A percentile compares a stretch with the other conserved stretches of the same genome.
Evolutionary conservation across 2,888 invertebrate species (phyloP).

Genomic region (Drosophila diplacantha): DNA sequence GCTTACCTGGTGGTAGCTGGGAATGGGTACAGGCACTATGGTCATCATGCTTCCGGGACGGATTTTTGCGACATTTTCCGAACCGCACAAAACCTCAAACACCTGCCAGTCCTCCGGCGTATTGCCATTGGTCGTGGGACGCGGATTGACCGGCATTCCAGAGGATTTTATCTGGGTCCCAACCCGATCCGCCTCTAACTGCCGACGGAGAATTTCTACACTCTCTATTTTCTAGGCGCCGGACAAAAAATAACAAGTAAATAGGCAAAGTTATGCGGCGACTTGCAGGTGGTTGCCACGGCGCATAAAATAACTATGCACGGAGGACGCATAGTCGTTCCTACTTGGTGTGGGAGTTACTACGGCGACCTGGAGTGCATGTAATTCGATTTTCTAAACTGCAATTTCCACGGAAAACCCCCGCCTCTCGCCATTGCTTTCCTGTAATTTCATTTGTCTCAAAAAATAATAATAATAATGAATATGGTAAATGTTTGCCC

Average conservation of each 20-base stretch:
- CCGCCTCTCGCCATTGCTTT: conserved; percentile 31
- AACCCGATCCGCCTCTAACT: conserved; percentile 26
- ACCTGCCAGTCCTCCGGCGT: conserved; percentile 86
- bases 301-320: conserved; percentile 62
- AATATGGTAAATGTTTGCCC: conserved; percentile 54
- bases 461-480: conserved; percentile 30
- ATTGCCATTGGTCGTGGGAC: conserved; percentile 75
- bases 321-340: conserved; percentile 2
- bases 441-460: conserved; percentile 51
- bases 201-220: conserved; percentile 35
- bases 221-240: conserved; percentile 51
- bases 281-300: conserved; percentile 58
- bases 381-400: conserved; percentile 47
- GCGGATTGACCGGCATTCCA: conserved; percentile 54
- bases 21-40: conserved; percentile 40
- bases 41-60: conserved; percentile 8
- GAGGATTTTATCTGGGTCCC: conserved; percentile 7
- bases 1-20: conserved; percentile 29
- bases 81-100: conserved; percentile 82
- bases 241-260: conserved; percentile 48
- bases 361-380: conserved; percentile 49
- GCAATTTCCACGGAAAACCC: conserved; percentile 38
- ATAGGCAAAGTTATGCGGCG: conserved; percentile 25
- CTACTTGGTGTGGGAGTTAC: conserved; percentile 49
- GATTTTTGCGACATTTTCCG: conserved; percentile 23